Percentiles rank a stretch among this genome's conserved stretches.
These are phyloP conservation scores for Spinibarbus caldwelli DNA, from an alignment of 2,797 vertebrate genomes.

Conservation along the genomic window DNA sequence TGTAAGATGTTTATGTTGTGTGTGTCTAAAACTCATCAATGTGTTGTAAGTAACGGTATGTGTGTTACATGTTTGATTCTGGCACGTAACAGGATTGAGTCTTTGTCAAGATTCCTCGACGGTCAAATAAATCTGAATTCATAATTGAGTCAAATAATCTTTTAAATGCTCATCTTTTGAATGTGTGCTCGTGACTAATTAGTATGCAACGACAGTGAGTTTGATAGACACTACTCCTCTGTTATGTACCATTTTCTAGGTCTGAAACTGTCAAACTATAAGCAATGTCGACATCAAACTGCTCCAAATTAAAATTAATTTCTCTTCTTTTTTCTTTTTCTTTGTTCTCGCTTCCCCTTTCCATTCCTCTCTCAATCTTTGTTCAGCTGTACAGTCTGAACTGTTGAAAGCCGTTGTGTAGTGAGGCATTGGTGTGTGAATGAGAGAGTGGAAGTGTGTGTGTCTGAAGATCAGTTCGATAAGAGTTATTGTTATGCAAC, in stretches of 20 bases:
- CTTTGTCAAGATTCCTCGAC: not conserved
- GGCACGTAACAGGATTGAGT: not conserved
- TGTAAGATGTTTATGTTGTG: conserved; percentile 29
- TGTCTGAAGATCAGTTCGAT: conserved; percentile 30
- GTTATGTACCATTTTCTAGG: conserved; percentile 36
- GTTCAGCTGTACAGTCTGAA: not conserved
- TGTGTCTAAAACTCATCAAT: not conserved
- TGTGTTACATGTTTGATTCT: conserved; percentile 1
- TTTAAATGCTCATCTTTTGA: conserved; percentile 2
- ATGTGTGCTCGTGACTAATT: conserved; percentile 12
- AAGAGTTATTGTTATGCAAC: conserved; percentile 45
- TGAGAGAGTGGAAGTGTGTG: not conserved
- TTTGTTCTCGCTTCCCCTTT: not conserved
- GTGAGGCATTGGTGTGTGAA: conserved; percentile 10
- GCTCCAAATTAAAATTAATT: conserved; percentile 28
- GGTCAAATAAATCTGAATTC: not conserved
- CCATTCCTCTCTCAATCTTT: not conserved
- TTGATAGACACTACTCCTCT: conserved; percentile 17
- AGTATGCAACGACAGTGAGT: conserved; percentile 23
- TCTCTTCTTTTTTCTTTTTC: not conserved
- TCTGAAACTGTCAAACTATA: conserved; percentile 26
- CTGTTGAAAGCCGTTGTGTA: not conserved
- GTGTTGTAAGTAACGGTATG: not conserved
- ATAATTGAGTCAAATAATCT: conserved; percentile 15
- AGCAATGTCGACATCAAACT: conserved; percentile 6